Evolutionary conservation across 2,113 vertebrate species (phyloP), one percentile per base, ranked within the genome.

Genomic region (Jaculus jaculus): DNA sequence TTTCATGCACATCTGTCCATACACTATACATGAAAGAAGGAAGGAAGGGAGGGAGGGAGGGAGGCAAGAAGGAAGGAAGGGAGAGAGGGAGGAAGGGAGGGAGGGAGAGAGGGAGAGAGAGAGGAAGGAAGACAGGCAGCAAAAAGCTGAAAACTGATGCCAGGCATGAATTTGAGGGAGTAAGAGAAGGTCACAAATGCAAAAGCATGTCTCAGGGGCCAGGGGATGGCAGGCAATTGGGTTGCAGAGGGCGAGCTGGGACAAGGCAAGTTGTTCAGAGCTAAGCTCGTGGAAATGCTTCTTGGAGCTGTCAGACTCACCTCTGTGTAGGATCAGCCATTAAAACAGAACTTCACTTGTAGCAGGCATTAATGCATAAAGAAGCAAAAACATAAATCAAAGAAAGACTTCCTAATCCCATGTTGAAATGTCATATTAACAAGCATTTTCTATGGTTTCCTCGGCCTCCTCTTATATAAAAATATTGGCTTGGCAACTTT

Each of bases 381-480:
- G 28, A 84, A 84, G 72, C 32, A 65, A 83, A 92, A 89, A 32
- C 20, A 21, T 61, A 86, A 88, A 74, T 75, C 87, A 91, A 84
- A 84, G 68, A 23, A 84, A 84, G 21, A 4, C 74, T 13, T 15
- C 91, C 84, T 34, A 84, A 96, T 72, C 37, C 87, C 84, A 60
- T 47, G 86, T 77, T 85, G 85, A 94, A 93, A 93, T 85, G 24
- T 28, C 7, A 4, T 85, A 51, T 68, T 72, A 96, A 61, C 32
- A 75, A 82, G 73, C 89, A 82, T 54, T 79, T n/a, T 89, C 84
- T 63, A 28, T 73, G 13, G 42, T 87, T 89, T 93, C 61, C 81
- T 74, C 71, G 18, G 60, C 63, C 65, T 80, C 26, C 61, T 10
- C 6, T 93, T 68, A 91, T 51, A 58, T 18, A 90, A 80, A 93